Evolutionary conservation across 2,888 invertebrate genomes (phyloP), one percentile per base, ranked within the genome.

Genomic region (Loripinus fragilis): DNA sequence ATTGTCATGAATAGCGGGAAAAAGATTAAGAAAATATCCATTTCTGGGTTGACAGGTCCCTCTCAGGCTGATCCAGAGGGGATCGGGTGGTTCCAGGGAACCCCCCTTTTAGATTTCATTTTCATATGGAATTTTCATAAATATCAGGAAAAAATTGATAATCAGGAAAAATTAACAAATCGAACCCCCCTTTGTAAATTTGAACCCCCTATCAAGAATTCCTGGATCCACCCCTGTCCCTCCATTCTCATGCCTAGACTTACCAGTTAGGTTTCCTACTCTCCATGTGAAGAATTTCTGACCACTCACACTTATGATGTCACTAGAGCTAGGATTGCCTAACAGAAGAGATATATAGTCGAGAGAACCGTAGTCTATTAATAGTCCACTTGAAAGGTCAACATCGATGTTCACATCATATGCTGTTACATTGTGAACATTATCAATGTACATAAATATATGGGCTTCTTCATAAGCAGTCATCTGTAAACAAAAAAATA

Each of bases 261-360:
- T 74, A 86, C 86, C 65, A 45, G 65, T 8, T 23, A 85, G 38
- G n/a, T 71, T 73, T 23, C 82, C 79, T 48, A 79, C 69, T 35
- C 8, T 42, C 85, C 82, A 86, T 17, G 0, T 41, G 68, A 86
- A 85, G 1, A 45, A 2, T 23, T 38, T 52, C 17, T 72, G 52
- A 12, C 67, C 80, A 65, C 60, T 68, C 0, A 71, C 41, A 41
- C 30, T 50, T 0, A 38, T 75, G 25, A 84, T 33, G 20, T 69
- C 76, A 23, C 69, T 15, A 60, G 66, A 41, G 60, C 60, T 48
- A 48, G 50, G 20, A 17, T 65, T 45, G 38, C 20, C 20, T 33
- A 48, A 20, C 17, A 67, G 42, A 28, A 33, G 28, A 15, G 35
- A 70, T 0, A 72, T 66, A 42, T 41, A 41, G n/a, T 60, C 55